Evolutionary conservation across 2,113 vertebrate species (phyloP), one percentile per base, ranked within the genome.

Genomic region (Gallinago jamesoni): DNA sequence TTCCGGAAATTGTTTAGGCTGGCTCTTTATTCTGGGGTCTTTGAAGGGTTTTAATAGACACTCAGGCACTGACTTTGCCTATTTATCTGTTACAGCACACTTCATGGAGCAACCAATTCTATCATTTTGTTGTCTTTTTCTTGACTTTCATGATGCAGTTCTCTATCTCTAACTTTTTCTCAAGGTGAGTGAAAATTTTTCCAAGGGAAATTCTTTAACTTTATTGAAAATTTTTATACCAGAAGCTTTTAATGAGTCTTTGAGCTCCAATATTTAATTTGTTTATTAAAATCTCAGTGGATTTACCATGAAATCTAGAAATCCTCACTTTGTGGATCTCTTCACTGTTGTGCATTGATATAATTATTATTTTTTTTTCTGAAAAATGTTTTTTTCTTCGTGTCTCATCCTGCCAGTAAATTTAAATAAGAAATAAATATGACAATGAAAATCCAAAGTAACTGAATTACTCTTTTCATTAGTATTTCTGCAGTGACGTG

Each of bases 1-100:
- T 91, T 97, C 35, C 3, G 2, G 84, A 94, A 96, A 84, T 75
- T 66, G 10, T 82, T 96, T 73, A 78, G 39, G 22, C 68, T 93
- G 91, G 19, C 28, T 94, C 48, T 85, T 90, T 69, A 45, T 84
- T 75, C 77, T 52, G 33, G 10, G 30, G 39, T 56, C 20, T 92
- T 73, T 83, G 69, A 91, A 89, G 33, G 57, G 35, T 33, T 94
- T 86, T 73, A 37, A 83, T 53, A 90, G 53, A 62, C 33, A 67
- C 7, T 60, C 28, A 57, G 50, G 70, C 68, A 74, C 6, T 81
- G 23, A 59, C 35, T 35, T 47, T 1, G 15, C 53, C 66, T 73
- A 15, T 37, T n/a, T 75, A 56, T 81, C 43, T 89, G 28, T 80
- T 69, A 84, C 23, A 69, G 84, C 6, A 10, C 39, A 66, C 59